Base-by-base conservation (phyloP, 2,888 invertebrate species). In the Cyclophora punctaria region DNA sequence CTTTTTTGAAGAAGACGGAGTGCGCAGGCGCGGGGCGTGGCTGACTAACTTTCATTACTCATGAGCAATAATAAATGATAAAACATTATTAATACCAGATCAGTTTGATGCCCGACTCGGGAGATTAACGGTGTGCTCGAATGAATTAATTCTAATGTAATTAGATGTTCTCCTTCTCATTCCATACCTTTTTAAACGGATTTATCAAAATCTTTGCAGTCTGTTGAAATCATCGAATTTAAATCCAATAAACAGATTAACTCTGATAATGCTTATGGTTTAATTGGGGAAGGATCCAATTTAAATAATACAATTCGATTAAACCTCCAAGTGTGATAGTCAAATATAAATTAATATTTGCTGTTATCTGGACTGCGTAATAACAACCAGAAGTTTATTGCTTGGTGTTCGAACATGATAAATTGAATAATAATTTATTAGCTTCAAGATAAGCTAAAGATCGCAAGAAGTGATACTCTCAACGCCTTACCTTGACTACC, bases 11-110 rank as follows among this genome's bases (percentile, higher is more conserved):
- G 85, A 86, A 86, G 87, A 87, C 80, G 67, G 80, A 86, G 81
- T 80, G 76, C 64, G 73, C 74, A 73, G 76, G 77, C 72, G 78
- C 78, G 77, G 84, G 86, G 88, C 87, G 87, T 83, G 85, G 78
- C 79, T 59, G 78, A 69, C 76, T 78, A 80, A 86, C 80, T 86
- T 86, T 84, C 88, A 88, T 88, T 87, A 88, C 87, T 87, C 87
- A 86, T 70, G 67, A 71, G 72, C 73, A 71, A 77, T 88, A 84
- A 88, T 86, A 88, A 88, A 88, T 88, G 86, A 88, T 88, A 88
- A 87, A 83, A 86, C 86, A 88, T 88, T 88, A 88, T 88, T 87
- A 88, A 87, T 87, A 81, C 75, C 75, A 77, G 83, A 86, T 85
- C 83, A 79, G 69, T 71, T 73, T 73, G 83, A 84, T 80, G 81